Evolutionary conservation across 2,113 vertebrate species (phyloP), one percentile per base, ranked within the genome.

Genomic region (Forbesichthys agassizii): DNA sequence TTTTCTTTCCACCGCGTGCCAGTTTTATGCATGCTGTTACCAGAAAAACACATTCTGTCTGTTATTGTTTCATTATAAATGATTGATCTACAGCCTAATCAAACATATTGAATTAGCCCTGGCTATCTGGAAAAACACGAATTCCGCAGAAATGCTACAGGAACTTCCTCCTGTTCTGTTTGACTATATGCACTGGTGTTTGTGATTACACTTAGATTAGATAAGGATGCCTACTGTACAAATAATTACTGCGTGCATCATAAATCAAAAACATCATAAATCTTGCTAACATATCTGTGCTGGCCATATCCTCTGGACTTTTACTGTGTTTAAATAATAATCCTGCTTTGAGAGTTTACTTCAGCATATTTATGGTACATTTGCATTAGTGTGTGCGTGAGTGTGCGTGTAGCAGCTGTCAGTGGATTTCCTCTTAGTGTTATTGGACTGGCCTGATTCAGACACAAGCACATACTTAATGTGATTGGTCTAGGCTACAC

Each of bases 391-490:
- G 5, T 60, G 1, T 49, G 33, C 58, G 53, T 72, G 48, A 10
- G 11, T 55, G 51, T 18, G 59, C 52, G 20, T 54, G 83, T 78
- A 61, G 74, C 78, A 73, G 66, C 82, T 72, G 77, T 71, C 71
- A 64, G 27, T 11, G 62, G 80, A 74, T 64, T 69, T 66, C 60
- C 68, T 51, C 52, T 55, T 42, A 63, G 49, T 69, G 78, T 84
- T 85, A 82, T 74, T 69, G 77, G 82, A 84, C 82, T 85, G 80
- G 68, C 86, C 88, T 89, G 84, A 59, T 85, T 88, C 78, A 72
- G 80, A 68, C 66, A 77, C 71, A 13, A 61, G 18, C 79, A 71
- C 54, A 27, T 62, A 77, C 66, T 68, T 78, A 68, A 53, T 68
- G 11, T 70, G 65, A 78, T 46, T 70, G 79, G 69, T 69, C 59